These are phyloP conservation scores for Tetraneura akinire DNA, from an alignment of 1,140 invertebrate genomes.

Conservation along the genomic window DNA sequence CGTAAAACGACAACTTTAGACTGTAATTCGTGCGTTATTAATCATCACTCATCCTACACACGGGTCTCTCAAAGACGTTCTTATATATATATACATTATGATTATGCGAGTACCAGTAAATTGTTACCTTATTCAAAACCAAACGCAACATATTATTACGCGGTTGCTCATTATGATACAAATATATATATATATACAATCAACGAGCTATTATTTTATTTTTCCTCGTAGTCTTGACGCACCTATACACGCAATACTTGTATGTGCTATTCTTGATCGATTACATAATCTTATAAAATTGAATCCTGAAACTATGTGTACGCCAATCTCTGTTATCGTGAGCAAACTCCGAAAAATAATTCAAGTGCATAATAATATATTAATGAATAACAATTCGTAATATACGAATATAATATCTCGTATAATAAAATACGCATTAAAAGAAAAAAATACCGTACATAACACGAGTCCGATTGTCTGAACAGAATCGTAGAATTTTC, in stretches of 20 bases:
- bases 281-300: not conserved
- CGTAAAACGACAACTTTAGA: constrained; percentile 31
- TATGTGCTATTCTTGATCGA: not conserved
- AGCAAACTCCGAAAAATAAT: not conserved
- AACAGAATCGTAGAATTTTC: not conserved
- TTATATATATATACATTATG: no score
- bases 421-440: no score
- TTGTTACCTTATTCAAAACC: constrained; percentile 1
- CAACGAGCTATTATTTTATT: not conserved
- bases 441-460: no score
- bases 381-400: not conserved
- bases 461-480: no score
- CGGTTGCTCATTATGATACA: not conserved
- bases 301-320: not conserved
- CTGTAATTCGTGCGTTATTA: constrained; percentile 34
- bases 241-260: not conserved
- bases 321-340: not conserved
- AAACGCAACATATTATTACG: not conserved
- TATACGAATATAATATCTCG: no score
- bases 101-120: not conserved
- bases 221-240: constrained; percentile 6
- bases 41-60: not conserved
- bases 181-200: not conserved
- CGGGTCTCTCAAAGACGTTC: not conserved
- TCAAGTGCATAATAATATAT: not conserved